Conservation (phyloP, 2,797 vertebrate genomes). For the Acropternis orthonyx region DNA sequence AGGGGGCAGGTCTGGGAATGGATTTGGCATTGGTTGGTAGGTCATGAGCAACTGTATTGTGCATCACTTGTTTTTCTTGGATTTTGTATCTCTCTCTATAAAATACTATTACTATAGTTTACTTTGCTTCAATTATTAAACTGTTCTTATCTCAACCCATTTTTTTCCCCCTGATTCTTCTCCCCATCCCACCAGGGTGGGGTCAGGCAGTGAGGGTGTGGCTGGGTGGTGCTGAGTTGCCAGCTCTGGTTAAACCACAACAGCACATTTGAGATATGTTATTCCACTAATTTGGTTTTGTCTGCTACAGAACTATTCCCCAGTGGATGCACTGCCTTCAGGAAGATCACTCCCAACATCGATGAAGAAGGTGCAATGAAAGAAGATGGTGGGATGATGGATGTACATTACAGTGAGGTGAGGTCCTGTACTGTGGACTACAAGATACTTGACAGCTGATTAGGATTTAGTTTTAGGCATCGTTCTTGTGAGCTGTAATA, state of each 20-base stretch:
- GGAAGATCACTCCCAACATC: conserved; percentile 91
- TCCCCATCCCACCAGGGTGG: background rate
- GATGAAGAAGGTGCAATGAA: conserved; percentile 98
- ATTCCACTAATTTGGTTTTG: background rate
- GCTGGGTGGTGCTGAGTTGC: background rate
- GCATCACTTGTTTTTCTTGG: background rate
- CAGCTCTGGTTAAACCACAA: background rate
- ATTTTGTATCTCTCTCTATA: background rate
- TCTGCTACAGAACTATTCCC: conserved; percentile 85
- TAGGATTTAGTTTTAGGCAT: background rate
- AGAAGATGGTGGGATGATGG: conserved; percentile 95
- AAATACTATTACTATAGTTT: background rate
- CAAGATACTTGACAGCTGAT: background rate
- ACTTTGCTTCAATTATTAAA: background rate
- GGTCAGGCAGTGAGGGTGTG: background rate
- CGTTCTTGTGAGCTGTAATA: background rate
- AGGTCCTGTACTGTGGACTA: background rate
- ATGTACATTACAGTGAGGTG: conserved; percentile 97
- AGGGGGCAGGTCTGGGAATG: background rate
- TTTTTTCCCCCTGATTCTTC: background rate
- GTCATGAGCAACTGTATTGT: background rate
- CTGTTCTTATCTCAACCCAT: background rate
- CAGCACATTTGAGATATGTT: background rate
- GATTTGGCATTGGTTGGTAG: background rate
- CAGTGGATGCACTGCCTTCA: conserved; percentile 89